These are phyloP conservation scores for Bettongia penicillata DNA, from an alignment of 2,113 vertebrate genomes.

Conservation along the genomic window DNA sequence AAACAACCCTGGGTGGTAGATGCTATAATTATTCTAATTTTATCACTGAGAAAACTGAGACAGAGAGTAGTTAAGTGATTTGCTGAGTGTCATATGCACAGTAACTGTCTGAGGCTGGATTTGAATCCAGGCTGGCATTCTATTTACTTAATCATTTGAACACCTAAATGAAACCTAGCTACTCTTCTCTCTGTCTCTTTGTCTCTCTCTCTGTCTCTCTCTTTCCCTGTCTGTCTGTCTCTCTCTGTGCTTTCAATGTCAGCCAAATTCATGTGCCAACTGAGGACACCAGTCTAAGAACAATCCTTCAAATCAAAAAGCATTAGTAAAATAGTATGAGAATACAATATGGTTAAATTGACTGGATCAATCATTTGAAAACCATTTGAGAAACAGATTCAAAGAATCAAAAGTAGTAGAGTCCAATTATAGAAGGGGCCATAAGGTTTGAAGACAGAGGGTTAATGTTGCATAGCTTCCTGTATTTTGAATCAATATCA, in stretches of 20 bases:
- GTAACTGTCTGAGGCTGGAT: neutral
- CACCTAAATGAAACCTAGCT: neutral
- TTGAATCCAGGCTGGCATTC: neutral
- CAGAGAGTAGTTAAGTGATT: neutral
- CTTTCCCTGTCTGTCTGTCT: neutral
- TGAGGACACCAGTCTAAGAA: neutral
- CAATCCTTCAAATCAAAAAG: neutral
- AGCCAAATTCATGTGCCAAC: neutral
- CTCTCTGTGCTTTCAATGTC: neutral
- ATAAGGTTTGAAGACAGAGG: neutral
- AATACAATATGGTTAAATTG: neutral
- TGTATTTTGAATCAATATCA: neutral
- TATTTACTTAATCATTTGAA: neutral
- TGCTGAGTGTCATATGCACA: neutral
- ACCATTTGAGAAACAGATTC: neutral
- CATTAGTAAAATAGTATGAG: neutral
- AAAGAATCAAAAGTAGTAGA: neutral
- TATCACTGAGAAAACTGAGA: neutral
- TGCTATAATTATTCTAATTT: neutral
- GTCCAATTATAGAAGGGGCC: neutral
- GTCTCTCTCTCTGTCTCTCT: no score
- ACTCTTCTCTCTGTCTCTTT: neutral
- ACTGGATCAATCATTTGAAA: neutral
- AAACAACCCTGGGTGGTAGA: neutral
- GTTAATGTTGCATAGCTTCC: neutral